Percentiles rank a stretch among this genome's conserved stretches.
phyloP scores from a whole-genome alignment of 23 tunicate species.

The Clavelina lepadiformis region DNA sequence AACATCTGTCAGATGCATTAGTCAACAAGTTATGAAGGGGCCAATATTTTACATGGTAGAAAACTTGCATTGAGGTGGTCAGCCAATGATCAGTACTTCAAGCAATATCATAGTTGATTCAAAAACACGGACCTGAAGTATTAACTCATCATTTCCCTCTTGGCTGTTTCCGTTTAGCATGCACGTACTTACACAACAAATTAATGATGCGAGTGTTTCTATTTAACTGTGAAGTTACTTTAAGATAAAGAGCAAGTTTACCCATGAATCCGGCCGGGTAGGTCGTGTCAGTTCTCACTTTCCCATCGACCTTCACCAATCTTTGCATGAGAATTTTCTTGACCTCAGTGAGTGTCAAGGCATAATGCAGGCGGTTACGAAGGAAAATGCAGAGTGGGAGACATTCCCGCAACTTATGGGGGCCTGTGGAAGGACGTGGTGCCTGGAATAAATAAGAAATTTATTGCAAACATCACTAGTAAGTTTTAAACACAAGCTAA shows the following conservation, averaged over 20 bases:
- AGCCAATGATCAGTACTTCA: too few relatives aligned
- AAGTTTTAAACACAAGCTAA: neutral
- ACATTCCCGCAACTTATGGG: constrained; percentile 95
- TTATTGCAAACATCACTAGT: neutral
- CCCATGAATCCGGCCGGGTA: constrained; percentile 99
- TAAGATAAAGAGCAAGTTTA: neutral
- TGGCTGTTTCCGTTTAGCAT: too few relatives aligned
- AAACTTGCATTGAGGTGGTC: neutral
- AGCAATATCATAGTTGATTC: too few relatives aligned
- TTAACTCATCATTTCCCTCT: too few relatives aligned
- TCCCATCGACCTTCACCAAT: constrained; percentile 94
- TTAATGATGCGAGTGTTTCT: too few relatives aligned
- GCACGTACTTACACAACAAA: too few relatives aligned
- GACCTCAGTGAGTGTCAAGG: constrained; percentile 78
- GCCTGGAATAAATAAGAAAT: constrained; percentile 33
- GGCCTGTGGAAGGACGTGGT: constrained; percentile 96
- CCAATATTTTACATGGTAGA: too few relatives aligned
- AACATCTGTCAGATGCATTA: too few relatives aligned
- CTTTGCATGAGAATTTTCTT: constrained; percentile 96
- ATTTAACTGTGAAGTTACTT: too few relatives aligned
- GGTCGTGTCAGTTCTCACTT: constrained; percentile 87
- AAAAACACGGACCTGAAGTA: constrained; percentile 8
- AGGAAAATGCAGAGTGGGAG: constrained; percentile 86
- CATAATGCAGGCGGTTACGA: constrained; percentile 95
- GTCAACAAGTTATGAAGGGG: too few relatives aligned